Evolutionary conservation across 2,888 invertebrate species (phyloP).

Genomic region (Cloeon dipterum): DNA sequence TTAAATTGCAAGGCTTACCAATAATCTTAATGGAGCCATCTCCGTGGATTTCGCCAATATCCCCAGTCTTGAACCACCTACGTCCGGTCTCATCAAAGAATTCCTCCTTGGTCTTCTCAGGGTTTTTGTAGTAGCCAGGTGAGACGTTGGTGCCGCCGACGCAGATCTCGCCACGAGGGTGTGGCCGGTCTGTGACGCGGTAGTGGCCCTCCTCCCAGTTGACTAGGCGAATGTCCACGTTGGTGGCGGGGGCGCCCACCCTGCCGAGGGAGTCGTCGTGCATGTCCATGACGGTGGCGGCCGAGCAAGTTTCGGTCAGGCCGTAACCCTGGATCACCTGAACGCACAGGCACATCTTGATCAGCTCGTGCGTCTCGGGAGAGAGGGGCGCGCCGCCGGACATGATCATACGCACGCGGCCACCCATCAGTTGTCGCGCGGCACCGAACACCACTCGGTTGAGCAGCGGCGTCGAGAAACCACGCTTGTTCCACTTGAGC

Average conservation of each 20-base stretch:
- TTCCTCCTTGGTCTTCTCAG: slow-evolving; percentile 71
- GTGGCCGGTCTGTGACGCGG: slow-evolving; percentile 62
- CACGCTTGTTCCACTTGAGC: slow-evolving; percentile 56
- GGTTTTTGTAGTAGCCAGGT: slow-evolving; percentile 79
- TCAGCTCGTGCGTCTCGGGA: slow-evolving; percentile 86
- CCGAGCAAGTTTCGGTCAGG: slow-evolving; percentile 89
- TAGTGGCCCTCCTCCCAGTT: slow-evolving; percentile 93
- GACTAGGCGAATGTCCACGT: slow-evolving; percentile 61
- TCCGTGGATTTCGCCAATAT: slow-evolving; percentile 79
- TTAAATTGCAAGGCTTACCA: no score
- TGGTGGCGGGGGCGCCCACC: slow-evolving; percentile 70
- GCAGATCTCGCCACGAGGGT: slow-evolving; percentile 66
- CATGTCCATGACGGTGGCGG: slow-evolving; percentile 62
- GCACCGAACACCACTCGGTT: slow-evolving; percentile 39
- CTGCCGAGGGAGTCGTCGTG: slow-evolving; percentile 51
- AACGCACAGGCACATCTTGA: slow-evolving; percentile 74
- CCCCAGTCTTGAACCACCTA: slow-evolving; percentile 90
- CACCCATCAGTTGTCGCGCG: slow-evolving; percentile 60
- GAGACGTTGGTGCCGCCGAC: slow-evolving; percentile 81
- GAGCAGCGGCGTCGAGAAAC: slow-evolving; percentile 59
- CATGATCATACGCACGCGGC: slow-evolving; percentile 66
- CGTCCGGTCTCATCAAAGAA: slow-evolving; percentile 61
- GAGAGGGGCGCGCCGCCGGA: slow-evolving; percentile 90
- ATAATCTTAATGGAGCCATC: slow-evolving; percentile 94
- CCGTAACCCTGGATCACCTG: slow-evolving; percentile 88